These are phyloP conservation scores for Epirrita christyi DNA, from an alignment of 2,888 invertebrate genomes.

Conservation along the genomic window DNA sequence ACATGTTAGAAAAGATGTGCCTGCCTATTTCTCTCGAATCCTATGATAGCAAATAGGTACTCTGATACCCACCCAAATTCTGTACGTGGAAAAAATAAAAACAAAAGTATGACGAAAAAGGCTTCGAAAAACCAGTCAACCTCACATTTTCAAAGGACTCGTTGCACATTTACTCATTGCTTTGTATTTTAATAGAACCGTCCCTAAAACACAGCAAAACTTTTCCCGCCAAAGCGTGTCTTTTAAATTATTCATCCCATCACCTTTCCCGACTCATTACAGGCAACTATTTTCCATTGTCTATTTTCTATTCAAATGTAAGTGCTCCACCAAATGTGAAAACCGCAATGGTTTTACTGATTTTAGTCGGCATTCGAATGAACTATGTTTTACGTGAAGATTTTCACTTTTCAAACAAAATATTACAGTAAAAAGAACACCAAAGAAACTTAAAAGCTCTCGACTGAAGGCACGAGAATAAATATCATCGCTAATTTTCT, in stretches of 20 bases:
- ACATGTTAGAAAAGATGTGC: too few species aligned
- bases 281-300: constrained; percentile 69
- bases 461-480: background rate
- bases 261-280: constrained; percentile 69
- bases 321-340: constrained; percentile 64
- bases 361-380: constrained; percentile 42
- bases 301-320: constrained; percentile 69
- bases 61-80: too few species aligned
- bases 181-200: constrained; percentile 13
- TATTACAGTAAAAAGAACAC: constrained; percentile 7
- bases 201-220: constrained; percentile 47
- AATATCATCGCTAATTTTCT: too few species aligned
- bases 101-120: too few species aligned
- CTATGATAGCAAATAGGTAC: too few species aligned
- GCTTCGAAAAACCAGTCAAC: too few species aligned
- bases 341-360: constrained; percentile 64
- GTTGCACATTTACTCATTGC: background rate
- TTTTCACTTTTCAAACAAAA: constrained; percentile 16
- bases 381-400: constrained; percentile 22
- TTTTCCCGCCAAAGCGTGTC: constrained; percentile 49
- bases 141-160: background rate
- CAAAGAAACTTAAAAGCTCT: background rate
- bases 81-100: too few species aligned
- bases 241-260: constrained; percentile 68
- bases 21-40: too few species aligned